Evolutionary conservation across 2,113 vertebrate species (phyloP).

Genomic region (Noturus placidus): DNA sequence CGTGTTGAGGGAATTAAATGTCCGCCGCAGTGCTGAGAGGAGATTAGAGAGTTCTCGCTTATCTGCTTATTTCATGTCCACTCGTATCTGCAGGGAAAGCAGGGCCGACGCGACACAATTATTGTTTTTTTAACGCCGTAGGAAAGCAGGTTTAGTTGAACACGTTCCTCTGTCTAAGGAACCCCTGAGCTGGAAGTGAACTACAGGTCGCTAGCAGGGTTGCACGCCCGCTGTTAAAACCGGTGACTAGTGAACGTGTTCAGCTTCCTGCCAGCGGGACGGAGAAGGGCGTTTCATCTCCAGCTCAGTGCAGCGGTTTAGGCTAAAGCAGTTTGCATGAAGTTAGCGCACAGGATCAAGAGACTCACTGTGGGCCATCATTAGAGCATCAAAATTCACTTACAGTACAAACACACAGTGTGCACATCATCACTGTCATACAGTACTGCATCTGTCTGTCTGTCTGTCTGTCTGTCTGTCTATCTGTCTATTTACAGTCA

Average conservation of each 20-base stretch:
- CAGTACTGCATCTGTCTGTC: slow-evolving; percentile 54
- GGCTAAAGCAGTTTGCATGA: slow-evolving; percentile 14
- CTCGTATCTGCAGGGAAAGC: not conserved
- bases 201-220: not conserved
- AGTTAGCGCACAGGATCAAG: not conserved
- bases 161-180: not conserved
- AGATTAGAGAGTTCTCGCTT: not conserved
- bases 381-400: slow-evolving; percentile 60
- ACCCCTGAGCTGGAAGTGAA: not conserved
- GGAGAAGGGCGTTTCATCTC: not conserved
- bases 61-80: not conserved
- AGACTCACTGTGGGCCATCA: slow-evolving; percentile 21
- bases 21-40: not conserved
- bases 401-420: slow-evolving; percentile 49
- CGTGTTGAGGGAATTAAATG: not conserved
- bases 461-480: not conserved
- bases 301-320: not conserved
- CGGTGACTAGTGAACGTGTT: not conserved
- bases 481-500: not conserved
- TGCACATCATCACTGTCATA: slow-evolving; percentile 66
- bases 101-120: not conserved
- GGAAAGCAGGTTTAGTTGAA: not conserved
- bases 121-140: not conserved
- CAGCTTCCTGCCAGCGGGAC: not conserved
- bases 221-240: not conserved